Base-by-base conservation (phyloP, 2,113 vertebrate genomes). In the Thomomys bottae region DNA sequence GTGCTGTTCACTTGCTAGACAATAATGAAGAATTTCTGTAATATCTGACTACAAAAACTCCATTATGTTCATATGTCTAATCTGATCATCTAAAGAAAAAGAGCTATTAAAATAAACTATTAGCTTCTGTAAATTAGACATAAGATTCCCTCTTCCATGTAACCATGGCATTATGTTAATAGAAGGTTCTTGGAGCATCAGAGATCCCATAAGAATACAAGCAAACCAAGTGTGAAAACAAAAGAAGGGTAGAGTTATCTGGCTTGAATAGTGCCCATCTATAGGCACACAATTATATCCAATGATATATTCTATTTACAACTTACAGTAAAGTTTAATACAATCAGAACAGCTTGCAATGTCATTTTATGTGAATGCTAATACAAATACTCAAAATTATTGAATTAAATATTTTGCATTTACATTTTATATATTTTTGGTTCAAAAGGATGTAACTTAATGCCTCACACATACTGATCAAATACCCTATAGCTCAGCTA, bases 21-120 rank as follows among this genome's bases (percentile, higher is more conserved):
- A 20, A 80, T 79, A 89, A 68, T 6, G 32, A 94, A 88, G 82
- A 94, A 91, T 34, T 5, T n/a, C 70, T 54, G 40, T 83, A 64
- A 90, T 12, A 82, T 64, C 21, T 93, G 34, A 92, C 42, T 30
- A 90, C 32, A 83, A 38, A 42, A 75, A 64, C 88, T 57, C 14
- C 11, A 91, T n/a, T 64, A 61, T 61, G 20, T 40, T 80, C 85
- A 21, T 73, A 72, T 61, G 8, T 87, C 77, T 84, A 61, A 23
- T 76, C 14, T 90, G 34, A 86, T 90, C 12, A 90, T 49, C 76
- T 21, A 81, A 63, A 88, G 83, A 80, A 77, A 78, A 90, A 77
- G 17, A 28, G 23, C 14, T 77, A 61, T 68, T 66, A 82, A 88
- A 87, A 57, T 70, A 77, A 94, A 66, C 15, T 76, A 61, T 59